Percentiles rank a stretch among this genome's conserved stretches.
These are phyloP conservation scores for Drosophila greeni DNA, from an alignment of 2,888 invertebrate species.

Conservation along the genomic window DNA sequence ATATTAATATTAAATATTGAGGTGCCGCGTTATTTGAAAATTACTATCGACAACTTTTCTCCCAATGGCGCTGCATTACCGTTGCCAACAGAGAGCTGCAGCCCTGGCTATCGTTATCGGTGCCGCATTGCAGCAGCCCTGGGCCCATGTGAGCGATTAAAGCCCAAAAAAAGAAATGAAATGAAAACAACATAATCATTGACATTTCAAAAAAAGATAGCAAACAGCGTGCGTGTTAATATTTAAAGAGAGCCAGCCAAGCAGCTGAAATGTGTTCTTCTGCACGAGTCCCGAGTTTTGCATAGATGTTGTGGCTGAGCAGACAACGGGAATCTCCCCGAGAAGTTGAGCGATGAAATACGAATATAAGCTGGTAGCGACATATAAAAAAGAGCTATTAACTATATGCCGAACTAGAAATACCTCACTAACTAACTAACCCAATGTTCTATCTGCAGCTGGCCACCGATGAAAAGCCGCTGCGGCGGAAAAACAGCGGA, in stretches of 20 bases:
- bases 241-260: conserved; percentile 19
- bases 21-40: background rate
- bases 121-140: conserved; percentile 16
- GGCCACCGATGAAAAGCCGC: conserved; percentile 67
- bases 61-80: background rate
- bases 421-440: background rate
- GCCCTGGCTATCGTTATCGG: conserved; percentile 27
- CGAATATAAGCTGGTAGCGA: conserved; percentile 72
- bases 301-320: conserved; percentile 13
- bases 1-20: too few relatives aligned
- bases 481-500: conserved; percentile 65
- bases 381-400: background rate
- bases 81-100: background rate
- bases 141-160: conserved; percentile 10
- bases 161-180: conserved; percentile 12
- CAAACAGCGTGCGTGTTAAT: conserved; percentile 26
- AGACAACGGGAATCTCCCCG: conserved; percentile 20
- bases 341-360: conserved; percentile 64
- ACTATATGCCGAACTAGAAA: background rate
- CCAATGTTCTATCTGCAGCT: conserved; percentile 40
- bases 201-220: conserved; percentile 27
- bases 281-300: conserved; percentile 38
- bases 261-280: conserved; percentile 54
- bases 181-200: conserved; percentile 14
- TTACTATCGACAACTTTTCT: background rate